Evolutionary conservation across 2,888 invertebrate genomes (phyloP).

Genomic region (Hirtodrosophila cameraria): DNA sequence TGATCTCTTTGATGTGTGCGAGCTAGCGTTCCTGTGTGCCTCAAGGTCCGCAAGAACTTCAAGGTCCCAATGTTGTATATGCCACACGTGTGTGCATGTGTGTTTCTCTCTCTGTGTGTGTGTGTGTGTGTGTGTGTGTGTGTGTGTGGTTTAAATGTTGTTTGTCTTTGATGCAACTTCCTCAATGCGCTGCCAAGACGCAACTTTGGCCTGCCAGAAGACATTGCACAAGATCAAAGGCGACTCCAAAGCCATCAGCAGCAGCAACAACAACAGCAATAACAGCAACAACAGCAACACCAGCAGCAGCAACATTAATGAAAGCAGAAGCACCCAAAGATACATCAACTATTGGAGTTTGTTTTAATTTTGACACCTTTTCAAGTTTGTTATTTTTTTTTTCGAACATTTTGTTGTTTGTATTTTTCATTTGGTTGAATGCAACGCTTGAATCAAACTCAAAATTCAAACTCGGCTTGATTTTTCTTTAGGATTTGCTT

Average conservation of each 20-base stretch:
- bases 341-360: constrained; percentile 55
- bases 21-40: constrained; percentile 55
- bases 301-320: constrained; percentile 20
- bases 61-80: constrained; percentile 59
- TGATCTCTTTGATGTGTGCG: constrained; percentile 67
- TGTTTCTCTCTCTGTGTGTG: constrained; percentile 14
- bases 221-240: constrained; percentile 69
- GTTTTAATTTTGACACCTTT: constrained; percentile 79
- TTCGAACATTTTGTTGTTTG: constrained; percentile 51
- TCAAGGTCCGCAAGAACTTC: constrained; percentile 74
- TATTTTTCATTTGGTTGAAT: constrained; percentile 48
- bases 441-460: constrained; percentile 46
- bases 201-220: constrained; percentile 56
- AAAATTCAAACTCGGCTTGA: constrained; percentile 20
- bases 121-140: constrained; percentile 22
- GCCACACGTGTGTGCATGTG: constrained; percentile 31
- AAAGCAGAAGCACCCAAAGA: constrained; percentile 8
- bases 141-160: constrained; percentile 29
- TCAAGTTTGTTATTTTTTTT: constrained; percentile 43
- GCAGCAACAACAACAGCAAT: constrained; percentile 13
- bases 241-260: constrained; percentile 60
- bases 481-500: constrained; percentile 58
- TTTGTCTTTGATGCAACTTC: constrained; percentile 79
- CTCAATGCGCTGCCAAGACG: constrained; percentile 70
- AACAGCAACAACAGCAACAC: constrained; percentile 19